A percentile compares a stretch with the other conserved stretches of the same genome.
Conservation (phyloP, 2,797 vertebrate genomes). For the Protonibea diacanthus region DNA sequence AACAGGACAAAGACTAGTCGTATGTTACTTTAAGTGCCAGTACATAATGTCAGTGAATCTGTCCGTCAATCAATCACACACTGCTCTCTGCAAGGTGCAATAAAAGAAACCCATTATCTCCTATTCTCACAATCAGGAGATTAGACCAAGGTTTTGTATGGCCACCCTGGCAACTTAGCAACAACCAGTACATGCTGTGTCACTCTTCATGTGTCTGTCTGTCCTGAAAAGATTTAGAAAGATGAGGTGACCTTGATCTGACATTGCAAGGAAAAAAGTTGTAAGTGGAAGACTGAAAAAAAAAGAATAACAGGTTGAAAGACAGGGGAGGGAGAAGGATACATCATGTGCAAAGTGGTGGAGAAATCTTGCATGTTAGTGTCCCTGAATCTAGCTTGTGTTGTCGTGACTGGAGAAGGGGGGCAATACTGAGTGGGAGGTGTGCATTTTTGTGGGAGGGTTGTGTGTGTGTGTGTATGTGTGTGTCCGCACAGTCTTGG, state of each 20-base stretch:
- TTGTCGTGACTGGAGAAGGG: constrained; percentile 69
- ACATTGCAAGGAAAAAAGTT: constrained; percentile 61
- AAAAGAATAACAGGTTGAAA: constrained; percentile 34
- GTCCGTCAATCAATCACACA: constrained; percentile 12
- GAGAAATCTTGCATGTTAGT: constrained; percentile 45
- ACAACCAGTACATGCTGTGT: constrained; percentile 43
- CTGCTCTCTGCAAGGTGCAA: neutral
- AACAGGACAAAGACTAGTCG: constrained; percentile 2
- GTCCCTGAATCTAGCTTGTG: constrained; percentile 60
- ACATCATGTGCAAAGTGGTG: constrained; percentile 30
- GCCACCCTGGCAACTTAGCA: constrained; percentile 43
- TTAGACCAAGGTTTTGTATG: constrained; percentile 31
- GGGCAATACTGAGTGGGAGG: constrained; percentile 59
- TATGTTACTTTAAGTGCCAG: constrained; percentile 1
- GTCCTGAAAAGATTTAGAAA: constrained; percentile 40
- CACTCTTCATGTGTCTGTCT: constrained; percentile 14
- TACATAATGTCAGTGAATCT: constrained; percentile 27
- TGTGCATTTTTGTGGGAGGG: constrained; percentile 54
- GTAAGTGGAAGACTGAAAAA: constrained; percentile 35
- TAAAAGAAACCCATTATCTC: constrained; percentile 29
- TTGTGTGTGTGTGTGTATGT: constrained; percentile 26
- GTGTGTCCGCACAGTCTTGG: constrained; percentile 55
- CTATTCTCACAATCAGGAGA: constrained; percentile 31
- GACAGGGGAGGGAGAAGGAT: constrained; percentile 22
- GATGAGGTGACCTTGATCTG: constrained; percentile 74